phyloP scores from a whole-genome alignment of 2,113 vertebrate species.

The Pomatostomus ruficeps region DNA sequence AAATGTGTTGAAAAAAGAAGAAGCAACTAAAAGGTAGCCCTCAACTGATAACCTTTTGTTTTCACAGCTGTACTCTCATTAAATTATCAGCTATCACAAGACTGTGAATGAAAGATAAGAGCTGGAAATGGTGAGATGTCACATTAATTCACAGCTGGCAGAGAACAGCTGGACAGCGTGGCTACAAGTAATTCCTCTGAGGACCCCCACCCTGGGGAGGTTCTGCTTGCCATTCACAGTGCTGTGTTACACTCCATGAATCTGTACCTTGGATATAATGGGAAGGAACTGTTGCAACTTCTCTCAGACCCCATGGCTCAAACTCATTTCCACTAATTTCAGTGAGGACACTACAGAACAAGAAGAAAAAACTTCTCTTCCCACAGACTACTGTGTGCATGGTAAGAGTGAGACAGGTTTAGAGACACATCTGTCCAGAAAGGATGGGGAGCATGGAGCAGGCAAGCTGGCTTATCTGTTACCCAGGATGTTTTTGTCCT shows the following conservation, averaged over 20 bases:
- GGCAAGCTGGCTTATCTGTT: background rate
- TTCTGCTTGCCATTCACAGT: background rate
- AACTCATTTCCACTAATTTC: background rate
- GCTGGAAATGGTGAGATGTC: background rate
- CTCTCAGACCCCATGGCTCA: background rate
- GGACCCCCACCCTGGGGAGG: background rate
- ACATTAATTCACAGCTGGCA: background rate
- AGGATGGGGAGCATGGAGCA: background rate
- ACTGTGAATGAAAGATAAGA: background rate
- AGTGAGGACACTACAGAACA: background rate
- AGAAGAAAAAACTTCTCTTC: background rate
- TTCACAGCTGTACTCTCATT: background rate
- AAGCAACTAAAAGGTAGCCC: background rate
- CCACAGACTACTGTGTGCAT: rapidly evolving
- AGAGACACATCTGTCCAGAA: background rate
- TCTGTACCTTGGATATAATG: background rate
- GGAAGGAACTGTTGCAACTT: background rate
- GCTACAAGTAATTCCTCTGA: rapidly evolving
- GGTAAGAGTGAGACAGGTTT: background rate
- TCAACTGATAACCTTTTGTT: background rate
- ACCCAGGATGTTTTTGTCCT: background rate
- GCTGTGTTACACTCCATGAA: background rate
- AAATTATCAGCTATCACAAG: background rate
- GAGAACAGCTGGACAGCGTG: background rate
- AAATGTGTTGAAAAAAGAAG: background rate